Evolutionary conservation across 2,113 vertebrate species (phyloP), one percentile per base, ranked within the genome.

Genomic region (Colaptes auratus): DNA sequence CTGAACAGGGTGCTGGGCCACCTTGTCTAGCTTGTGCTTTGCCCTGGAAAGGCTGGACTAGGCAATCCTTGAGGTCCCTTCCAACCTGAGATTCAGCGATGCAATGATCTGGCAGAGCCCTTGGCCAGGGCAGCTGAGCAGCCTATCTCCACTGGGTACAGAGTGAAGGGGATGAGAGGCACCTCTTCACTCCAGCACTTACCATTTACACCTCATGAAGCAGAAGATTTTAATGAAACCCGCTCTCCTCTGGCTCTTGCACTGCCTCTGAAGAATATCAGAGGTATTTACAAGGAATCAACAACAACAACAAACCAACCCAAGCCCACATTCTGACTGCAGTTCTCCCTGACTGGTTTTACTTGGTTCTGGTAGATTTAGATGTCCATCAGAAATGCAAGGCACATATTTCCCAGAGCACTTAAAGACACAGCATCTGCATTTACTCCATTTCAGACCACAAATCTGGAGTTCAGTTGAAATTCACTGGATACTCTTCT

Each of bases 91-190:
- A 23, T 69, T 48, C 66, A 33, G 9, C 50, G 21, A 15, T 69
- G 24, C 21, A 48, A 4, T 69, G 44, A 1, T 6, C 0, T 0
- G 19, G 72, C 50, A 82, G 27, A 58, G 52, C 66, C 31, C 56
- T 16, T 0, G 8, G 83, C 56, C 42, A 31, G n/a, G 63, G 28
- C 46, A 84, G 65, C 53, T 16, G 33, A 48, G 58, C 42, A 53
- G 73, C 28, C 3, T 3, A 15, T 10, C 33, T 4, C 52, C 3
- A 4, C 17, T 14, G 4, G 1, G 0, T 7, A 28, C 7, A 16
- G 25, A 48, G 21, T 1, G 0, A 46, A 33, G 17, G 35, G 30
- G 8, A 30, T 7, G 7, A 73, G 17, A 56, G 27, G 4, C 2
- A 4, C 28, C 35, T 63, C 72, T 13, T 66, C 64, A 39, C 67